Evolutionary conservation across 2,888 invertebrate genomes (phyloP).

Genomic region (Lycophotia porphyrea): DNA sequence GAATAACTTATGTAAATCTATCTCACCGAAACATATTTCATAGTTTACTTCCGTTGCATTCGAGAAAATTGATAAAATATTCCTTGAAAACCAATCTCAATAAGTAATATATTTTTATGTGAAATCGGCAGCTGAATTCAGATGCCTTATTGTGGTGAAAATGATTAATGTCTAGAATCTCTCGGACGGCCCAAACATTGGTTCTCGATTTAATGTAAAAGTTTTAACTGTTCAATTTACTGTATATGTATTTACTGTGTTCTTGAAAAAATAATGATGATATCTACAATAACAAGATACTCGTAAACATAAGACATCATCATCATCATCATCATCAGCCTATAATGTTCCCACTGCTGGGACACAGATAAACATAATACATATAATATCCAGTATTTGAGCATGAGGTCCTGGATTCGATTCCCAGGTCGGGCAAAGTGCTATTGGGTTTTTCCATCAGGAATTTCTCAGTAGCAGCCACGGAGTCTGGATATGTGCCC

Average conservation of each 20-base stretch:
- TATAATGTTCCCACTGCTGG: too few relatives aligned
- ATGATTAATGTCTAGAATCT: constrained; percentile 51
- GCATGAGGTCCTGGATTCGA: too few relatives aligned
- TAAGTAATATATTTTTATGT: constrained; percentile 43
- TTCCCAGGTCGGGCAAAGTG: too few relatives aligned
- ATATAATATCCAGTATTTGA: too few relatives aligned
- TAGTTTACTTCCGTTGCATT: neutral
- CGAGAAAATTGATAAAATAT: constrained; percentile 25
- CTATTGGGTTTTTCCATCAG: too few relatives aligned
- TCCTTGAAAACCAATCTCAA: constrained; percentile 38
- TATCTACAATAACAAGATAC: neutral
- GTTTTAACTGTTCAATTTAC: neutral
- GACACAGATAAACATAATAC: too few relatives aligned
- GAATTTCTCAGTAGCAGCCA: too few relatives aligned
- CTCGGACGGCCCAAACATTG: constrained; percentile 1
- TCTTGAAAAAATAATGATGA: neutral
- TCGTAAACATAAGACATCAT: too few relatives aligned
- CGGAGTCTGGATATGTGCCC: too few relatives aligned
- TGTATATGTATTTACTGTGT: neutral
- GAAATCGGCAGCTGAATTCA: constrained; percentile 48
- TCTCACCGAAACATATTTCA: neutral
- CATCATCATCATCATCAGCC: too few relatives aligned
- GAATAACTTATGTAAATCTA: neutral
- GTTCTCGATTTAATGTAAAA: constrained; percentile 36
- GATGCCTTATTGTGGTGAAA: constrained; percentile 52